phyloP scores from a whole-genome alignment of 2,888 invertebrate species.

The Pecten maximus region DNA sequence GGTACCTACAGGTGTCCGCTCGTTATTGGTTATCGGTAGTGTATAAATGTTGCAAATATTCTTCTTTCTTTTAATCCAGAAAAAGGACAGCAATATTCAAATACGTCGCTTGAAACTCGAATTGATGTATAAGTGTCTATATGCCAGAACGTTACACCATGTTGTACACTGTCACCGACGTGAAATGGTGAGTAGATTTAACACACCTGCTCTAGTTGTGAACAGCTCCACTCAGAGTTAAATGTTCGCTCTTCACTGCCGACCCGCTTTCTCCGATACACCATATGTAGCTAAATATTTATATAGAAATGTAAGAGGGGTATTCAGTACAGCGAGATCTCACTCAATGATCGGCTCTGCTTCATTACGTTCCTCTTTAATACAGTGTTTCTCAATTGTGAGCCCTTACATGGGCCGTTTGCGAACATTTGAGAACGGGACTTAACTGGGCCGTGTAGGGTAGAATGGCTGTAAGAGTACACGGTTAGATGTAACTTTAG shows the following conservation, averaged over 20 bases:
- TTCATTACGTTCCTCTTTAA: neutral
- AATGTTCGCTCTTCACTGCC: neutral
- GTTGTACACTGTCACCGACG: neutral
- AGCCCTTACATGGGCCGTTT: neutral
- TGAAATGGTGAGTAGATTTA: neutral
- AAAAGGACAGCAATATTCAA: neutral
- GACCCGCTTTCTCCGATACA: constrained; percentile 20
- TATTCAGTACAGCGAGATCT: neutral
- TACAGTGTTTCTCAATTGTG: neutral
- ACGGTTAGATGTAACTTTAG: neutral
- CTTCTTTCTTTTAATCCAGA: neutral
- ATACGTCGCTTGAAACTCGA: neutral
- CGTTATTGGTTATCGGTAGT: neutral
- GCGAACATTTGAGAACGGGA: constrained; percentile 8
- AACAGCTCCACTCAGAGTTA: neutral
- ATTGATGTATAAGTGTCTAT: neutral
- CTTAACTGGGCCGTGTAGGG: neutral
- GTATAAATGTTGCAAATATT: neutral
- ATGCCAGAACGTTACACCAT: neutral
- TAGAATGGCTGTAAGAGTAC: neutral
- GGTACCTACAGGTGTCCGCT: neutral
- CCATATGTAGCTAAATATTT: constrained; percentile 29
- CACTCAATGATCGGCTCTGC: neutral
- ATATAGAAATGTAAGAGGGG: constrained; percentile 26
- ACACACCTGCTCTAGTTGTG: neutral